Evolutionary conservation across 1,140 invertebrate genomes (phyloP).

Genomic region (Euwallacea fornicatus): DNA sequence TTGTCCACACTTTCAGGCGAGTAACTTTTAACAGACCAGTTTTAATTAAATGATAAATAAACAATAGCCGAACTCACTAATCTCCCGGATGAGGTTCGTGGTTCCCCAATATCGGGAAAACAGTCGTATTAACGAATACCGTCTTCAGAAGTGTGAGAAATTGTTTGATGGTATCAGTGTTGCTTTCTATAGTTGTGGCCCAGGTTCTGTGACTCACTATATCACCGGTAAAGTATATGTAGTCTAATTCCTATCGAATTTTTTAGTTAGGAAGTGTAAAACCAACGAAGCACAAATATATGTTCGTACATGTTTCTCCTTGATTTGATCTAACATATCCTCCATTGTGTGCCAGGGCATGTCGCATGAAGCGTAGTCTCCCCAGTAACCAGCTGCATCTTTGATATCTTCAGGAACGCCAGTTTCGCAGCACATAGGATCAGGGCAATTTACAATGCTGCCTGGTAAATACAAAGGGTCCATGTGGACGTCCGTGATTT

Average conservation of each 20-base stretch:
- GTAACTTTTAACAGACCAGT: slow-evolving; percentile 21
- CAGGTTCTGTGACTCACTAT: slow-evolving; percentile 82
- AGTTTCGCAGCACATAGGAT: slow-evolving; percentile 76
- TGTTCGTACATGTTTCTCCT: slow-evolving; percentile 26
- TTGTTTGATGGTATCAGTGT: slow-evolving; percentile 63
- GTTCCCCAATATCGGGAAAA: slow-evolving; percentile 81
- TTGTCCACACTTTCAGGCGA: slow-evolving; percentile 25
- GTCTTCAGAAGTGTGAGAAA: slow-evolving; percentile 61
- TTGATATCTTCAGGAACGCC: slow-evolving; percentile 40
- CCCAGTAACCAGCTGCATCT: slow-evolving; percentile 72
- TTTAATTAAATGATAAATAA: slow-evolving; percentile 13
- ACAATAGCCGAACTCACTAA: slow-evolving; percentile 60
- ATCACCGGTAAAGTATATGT: slow-evolving; percentile 84
- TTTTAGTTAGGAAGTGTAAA: slow-evolving; percentile 53
- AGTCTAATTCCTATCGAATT: slow-evolving; percentile 60
- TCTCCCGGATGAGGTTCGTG: slow-evolving; percentile 87
- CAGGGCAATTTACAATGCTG: slow-evolving; percentile 68
- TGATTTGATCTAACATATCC: slow-evolving; percentile 61
- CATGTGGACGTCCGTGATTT: slow-evolving; percentile 81
- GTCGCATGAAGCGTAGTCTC: slow-evolving; percentile 76
- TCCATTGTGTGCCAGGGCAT: slow-evolving; percentile 67
- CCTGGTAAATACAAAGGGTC: slow-evolving; percentile 71
- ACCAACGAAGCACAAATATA: slow-evolving; percentile 54
- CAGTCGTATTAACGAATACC: slow-evolving; percentile 64
- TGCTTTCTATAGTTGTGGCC: slow-evolving; percentile 71